Evolutionary conservation across 2,113 vertebrate genomes (phyloP).

Genomic region (Proterorhinus semilunaris): DNA sequence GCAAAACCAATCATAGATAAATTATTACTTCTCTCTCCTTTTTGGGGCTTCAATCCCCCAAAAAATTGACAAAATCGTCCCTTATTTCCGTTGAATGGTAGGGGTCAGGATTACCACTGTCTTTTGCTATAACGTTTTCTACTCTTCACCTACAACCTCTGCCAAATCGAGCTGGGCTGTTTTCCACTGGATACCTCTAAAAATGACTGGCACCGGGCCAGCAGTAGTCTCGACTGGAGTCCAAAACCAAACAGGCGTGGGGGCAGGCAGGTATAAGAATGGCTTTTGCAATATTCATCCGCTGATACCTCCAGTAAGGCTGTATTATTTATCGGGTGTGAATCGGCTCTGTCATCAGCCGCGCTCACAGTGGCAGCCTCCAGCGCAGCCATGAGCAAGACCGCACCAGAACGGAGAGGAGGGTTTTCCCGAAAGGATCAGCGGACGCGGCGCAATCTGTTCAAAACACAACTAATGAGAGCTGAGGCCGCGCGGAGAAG

Average conservation of each 20-base stretch:
- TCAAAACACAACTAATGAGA: conserved; percentile 60
- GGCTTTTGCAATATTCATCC: conserved; percentile 65
- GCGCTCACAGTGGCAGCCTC: conserved; percentile 59
- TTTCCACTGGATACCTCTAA: conserved; percentile 40
- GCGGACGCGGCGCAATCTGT: conserved; percentile 49
- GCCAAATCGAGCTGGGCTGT: conserved; percentile 44
- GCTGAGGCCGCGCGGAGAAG: conserved; percentile 39
- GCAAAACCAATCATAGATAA: background rate
- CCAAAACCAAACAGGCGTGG: conserved; percentile 23
- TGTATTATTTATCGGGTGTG: conserved; percentile 70
- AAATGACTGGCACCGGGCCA: conserved; percentile 38
- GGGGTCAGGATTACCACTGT: background rate
- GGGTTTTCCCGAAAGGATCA: conserved; percentile 64
- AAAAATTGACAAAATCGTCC: background rate
- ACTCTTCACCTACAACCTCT: conserved; percentile 51
- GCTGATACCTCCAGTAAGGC: conserved; percentile 64
- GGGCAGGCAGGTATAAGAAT: conserved; percentile 28
- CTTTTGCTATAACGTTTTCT: background rate
- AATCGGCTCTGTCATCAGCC: conserved; percentile 69
- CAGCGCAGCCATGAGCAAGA: conserved; percentile 52
- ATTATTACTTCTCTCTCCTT: background rate
- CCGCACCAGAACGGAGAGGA: conserved; percentile 39
- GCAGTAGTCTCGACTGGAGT: conserved; percentile 23
- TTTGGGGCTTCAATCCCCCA: background rate
- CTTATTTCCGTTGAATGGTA: conserved; percentile 17